These are phyloP conservation scores for Dascyllus trimaculatus DNA, from an alignment of 2,113 vertebrate species.

Conservation along the genomic window DNA sequence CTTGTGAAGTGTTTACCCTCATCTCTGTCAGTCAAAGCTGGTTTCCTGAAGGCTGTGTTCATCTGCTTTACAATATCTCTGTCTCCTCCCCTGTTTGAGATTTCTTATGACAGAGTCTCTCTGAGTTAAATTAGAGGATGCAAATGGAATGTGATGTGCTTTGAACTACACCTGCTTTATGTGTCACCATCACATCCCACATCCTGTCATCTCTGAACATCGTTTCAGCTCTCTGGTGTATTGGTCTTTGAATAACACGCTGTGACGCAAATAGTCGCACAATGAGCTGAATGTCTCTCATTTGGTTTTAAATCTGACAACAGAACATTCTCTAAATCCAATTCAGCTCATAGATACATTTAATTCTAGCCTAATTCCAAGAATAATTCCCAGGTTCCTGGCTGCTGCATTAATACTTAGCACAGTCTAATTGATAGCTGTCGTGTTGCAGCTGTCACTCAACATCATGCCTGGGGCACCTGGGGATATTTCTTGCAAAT, in stretches of 20 bases:
- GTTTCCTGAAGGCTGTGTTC: slow-evolving; percentile 61
- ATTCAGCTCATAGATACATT: slow-evolving; percentile 28
- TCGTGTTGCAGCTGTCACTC: slow-evolving; percentile 55
- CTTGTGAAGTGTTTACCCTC: slow-evolving; percentile 74
- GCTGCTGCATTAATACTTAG: slow-evolving; percentile 36
- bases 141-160: slow-evolving; percentile 50
- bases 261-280: neutral
- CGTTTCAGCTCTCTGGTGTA: slow-evolving; percentile 34
- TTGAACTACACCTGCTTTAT: slow-evolving; percentile 66
- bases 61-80: slow-evolving; percentile 63
- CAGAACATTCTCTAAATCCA: slow-evolving; percentile 35
- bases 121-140: slow-evolving; percentile 59
- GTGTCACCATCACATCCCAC: slow-evolving; percentile 55
- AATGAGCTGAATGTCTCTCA: slow-evolving; percentile 26
- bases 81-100: slow-evolving; percentile 48
- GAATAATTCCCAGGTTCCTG: slow-evolving; percentile 4
- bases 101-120: slow-evolving; percentile 42
- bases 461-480: slow-evolving; percentile 17
- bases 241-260: slow-evolving; percentile 44
- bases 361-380: slow-evolving; percentile 16
- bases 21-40: slow-evolving; percentile 61
- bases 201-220: slow-evolving; percentile 52
- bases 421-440: slow-evolving; percentile 49
- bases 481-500: slow-evolving; percentile 68
- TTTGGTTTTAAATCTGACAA: slow-evolving; percentile 50